Evolutionary conservation across 2,113 vertebrate species (phyloP).

Genomic region (Oriolus oriolus): DNA sequence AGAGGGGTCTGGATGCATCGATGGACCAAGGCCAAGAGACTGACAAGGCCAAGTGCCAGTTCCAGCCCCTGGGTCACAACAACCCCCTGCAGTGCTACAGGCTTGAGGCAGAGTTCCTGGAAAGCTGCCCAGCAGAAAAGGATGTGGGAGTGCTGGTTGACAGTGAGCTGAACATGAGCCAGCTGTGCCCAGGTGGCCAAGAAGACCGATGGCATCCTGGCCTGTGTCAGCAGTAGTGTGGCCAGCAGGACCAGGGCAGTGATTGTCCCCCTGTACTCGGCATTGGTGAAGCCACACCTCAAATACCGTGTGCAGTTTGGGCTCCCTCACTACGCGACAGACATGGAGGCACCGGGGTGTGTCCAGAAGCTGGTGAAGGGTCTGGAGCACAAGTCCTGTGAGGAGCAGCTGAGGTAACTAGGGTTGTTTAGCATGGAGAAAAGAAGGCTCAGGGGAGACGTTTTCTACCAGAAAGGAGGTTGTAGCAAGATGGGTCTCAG

Average conservation of each 20-base stretch:
- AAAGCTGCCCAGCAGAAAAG: not conserved
- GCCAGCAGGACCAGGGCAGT: not conserved
- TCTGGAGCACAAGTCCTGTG: not conserved
- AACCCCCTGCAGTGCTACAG: fast-evolving
- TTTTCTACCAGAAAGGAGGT: not conserved
- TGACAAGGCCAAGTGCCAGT: not conserved
- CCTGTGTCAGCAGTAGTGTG: not conserved
- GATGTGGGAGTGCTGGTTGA: fast-evolving
- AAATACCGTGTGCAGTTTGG: not conserved
- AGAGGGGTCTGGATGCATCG: fast-evolving
- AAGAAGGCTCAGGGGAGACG: not conserved
- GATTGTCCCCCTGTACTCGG: fast-evolving
- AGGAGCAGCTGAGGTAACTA: not conserved
- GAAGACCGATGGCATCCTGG: not conserved
- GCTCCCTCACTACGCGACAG: fast-evolving
- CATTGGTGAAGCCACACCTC: not conserved
- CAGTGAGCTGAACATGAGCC: fast-evolving
- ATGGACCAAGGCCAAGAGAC: not conserved
- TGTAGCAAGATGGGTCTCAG: not conserved
- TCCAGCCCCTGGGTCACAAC: not conserved
- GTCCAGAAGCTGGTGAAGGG: not conserved
- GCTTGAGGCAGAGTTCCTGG: not conserved
- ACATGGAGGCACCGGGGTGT: not conserved
- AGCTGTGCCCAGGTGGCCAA: not conserved
- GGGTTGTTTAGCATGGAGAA: not conserved